Percentiles rank a stretch among this genome's conserved stretches.
phyloP scores from a whole-genome alignment of 1,140 invertebrate species.

The Lepidotrigona ventralis region DNA sequence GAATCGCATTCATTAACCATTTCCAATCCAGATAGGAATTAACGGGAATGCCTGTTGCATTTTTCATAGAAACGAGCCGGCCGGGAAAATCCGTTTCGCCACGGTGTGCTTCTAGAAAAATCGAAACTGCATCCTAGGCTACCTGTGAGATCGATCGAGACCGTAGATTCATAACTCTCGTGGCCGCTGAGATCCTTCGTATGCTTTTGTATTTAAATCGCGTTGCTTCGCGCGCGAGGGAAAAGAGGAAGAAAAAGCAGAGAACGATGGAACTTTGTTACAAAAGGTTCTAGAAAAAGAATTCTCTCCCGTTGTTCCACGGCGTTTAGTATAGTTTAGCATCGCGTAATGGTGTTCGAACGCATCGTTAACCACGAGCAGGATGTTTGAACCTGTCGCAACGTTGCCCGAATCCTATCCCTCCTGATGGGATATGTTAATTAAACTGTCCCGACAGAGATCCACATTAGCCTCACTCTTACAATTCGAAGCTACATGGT shows the following conservation, averaged over 20 bases:
- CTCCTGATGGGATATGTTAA: conserved; percentile 30
- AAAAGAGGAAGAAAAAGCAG: neutral
- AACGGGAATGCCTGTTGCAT: neutral
- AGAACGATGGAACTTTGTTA: conserved; percentile 6
- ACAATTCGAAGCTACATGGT: conserved; percentile 3
- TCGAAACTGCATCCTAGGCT: neutral
- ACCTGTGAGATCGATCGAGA: conserved; percentile 8
- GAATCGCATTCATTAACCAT: neutral
- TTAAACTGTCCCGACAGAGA: neutral
- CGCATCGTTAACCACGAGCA: conserved; percentile 21
- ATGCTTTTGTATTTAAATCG: conserved; percentile 37
- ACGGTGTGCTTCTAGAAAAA: neutral
- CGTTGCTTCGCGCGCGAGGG: neutral
- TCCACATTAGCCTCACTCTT: neutral
- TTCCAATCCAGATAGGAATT: neutral
- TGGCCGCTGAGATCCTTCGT: neutral
- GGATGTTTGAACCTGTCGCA: conserved; percentile 38
- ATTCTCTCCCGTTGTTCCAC: neutral
- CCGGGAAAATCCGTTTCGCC: neutral
- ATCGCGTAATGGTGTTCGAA: neutral
- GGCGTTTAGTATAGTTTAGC: neutral
- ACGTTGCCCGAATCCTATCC: conserved; percentile 27
- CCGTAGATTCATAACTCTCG: neutral
- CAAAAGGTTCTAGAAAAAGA: neutral
- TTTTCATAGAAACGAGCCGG: neutral